Base-by-base conservation (phyloP, 2,888 invertebrate species). In the Schrankia costaestrigalis region DNA sequence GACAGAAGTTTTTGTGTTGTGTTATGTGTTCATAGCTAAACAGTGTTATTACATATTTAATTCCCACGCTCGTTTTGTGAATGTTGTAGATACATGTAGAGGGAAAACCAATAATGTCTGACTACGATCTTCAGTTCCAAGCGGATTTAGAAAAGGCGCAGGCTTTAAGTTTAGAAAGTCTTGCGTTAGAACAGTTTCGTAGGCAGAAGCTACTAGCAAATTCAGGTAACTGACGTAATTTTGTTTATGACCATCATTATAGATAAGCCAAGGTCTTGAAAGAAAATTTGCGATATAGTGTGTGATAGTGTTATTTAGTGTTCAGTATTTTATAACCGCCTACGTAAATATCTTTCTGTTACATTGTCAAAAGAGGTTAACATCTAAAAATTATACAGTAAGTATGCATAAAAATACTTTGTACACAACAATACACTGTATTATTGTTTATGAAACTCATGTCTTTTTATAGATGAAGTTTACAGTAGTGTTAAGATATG, bases 101-200 rank as follows among this genome's bases (percentile, higher is more conserved):
- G 63, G 58, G 62, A 58, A 58, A 44, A 56, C 50, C 56, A 54
- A 83, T 58, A 64, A 89, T 89, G 89, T 87, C 89, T 32, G 94
- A 95, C 70, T 93, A 93, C 84, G 95, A 95, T 65, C 91, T 92
- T 63, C 93, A 95, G 78, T 95, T 94, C 70, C 91, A 95, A 89
- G 94, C 94, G 46, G 96, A 97, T 71, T 83, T 96, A 73, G 96
- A 96, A 78, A 92, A 93, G 75, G 96, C 96, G 1, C 95, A 94
- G 71, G 95, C 96, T 31, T 85, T 96, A 27, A 96, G 96, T 81
- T 86, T 96, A 67, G 96, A 96, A 85, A 95, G 94, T 64, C 89
- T 95, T 53, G 95, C 95, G 22, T 83, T 95, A 51, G 95, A 96
- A 67, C 93, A 95, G 70, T 95, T 94, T 75, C 90, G 91, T 56